A percentile compares a stretch with the other conserved stretches of the same genome.
Conservation (phyloP, 1,140 invertebrate species). For the Heliothis subflexa region DNA sequence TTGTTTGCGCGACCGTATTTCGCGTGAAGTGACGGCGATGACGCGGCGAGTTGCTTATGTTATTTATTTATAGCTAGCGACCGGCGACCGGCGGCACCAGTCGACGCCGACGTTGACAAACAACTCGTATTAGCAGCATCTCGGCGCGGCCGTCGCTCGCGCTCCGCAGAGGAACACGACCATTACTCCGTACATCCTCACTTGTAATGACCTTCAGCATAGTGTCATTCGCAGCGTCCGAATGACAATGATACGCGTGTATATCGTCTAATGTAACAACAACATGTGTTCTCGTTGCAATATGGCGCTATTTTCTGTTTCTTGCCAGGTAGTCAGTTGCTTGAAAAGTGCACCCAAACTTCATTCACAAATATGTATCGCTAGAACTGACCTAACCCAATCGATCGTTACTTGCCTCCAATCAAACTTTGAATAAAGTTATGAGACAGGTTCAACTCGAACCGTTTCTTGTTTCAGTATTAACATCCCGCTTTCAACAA, state of each 20-base stretch:
- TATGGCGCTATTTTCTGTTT: neutral
- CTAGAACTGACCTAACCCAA: constrained; percentile 29
- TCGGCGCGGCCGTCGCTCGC: constrained; percentile 44
- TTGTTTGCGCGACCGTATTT: constrained; percentile 56
- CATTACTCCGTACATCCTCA: constrained; percentile 58
- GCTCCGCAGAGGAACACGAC: constrained; percentile 55
- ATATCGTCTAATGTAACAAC: constrained; percentile 29
- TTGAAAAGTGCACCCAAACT: neutral
- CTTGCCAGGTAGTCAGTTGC: neutral
- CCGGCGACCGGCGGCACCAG: constrained; percentile 52
- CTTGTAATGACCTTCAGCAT: constrained; percentile 55
- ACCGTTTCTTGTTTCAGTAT: constrained; percentile 6
- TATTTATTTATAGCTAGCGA: constrained; percentile 76
- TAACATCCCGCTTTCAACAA: constrained; percentile 3
- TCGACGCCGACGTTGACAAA: constrained; percentile 75
- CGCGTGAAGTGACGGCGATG: constrained; percentile 56
- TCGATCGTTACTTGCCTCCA: constrained; percentile 5
- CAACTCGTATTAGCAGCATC: constrained; percentile 69
- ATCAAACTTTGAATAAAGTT: neutral
- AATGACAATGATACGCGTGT: constrained; percentile 41
- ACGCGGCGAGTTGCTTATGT: constrained; percentile 62
- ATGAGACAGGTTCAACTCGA: neutral
- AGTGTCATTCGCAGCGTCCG: constrained; percentile 45
- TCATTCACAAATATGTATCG: neutral
- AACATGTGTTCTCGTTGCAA: constrained; percentile 7